Evolutionary conservation across 1,140 invertebrate species (phyloP).

Genomic region (Ctenoplectra terminalis): DNA sequence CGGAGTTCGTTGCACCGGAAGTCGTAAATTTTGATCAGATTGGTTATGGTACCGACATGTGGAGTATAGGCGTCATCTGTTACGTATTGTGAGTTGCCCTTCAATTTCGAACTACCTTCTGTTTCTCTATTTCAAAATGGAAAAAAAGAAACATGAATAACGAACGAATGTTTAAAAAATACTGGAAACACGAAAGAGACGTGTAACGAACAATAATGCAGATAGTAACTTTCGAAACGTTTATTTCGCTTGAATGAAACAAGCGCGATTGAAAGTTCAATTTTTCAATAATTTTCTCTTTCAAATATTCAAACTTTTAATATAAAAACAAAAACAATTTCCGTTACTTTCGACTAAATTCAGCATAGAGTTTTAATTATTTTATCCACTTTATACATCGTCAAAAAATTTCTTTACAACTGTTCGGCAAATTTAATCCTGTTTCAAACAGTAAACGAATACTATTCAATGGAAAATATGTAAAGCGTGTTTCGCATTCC

Average conservation of each 20-base stretch:
- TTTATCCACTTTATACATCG: neutral
- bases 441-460: neutral
- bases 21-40: slow-evolving; percentile 99
- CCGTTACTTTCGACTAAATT: neutral
- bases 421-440: neutral
- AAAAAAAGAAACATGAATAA: neutral
- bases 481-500: neutral
- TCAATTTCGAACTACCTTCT: neutral
- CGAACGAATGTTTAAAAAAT: no score
- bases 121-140: neutral
- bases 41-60: slow-evolving; percentile 97
- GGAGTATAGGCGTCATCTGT: slow-evolving; percentile 98
- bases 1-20: slow-evolving; percentile 99
- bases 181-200: no score
- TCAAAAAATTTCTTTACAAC: neutral
- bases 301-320: neutral
- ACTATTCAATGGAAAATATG: neutral
- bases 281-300: neutral
- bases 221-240: no score
- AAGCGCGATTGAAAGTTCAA: no score
- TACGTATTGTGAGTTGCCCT: slow-evolving; percentile 96
- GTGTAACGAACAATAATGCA: no score
- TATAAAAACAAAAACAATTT: neutral
- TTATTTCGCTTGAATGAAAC: no score
- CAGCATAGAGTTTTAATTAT: neutral